Evolutionary conservation across 1,140 invertebrate species (phyloP), one percentile per base, ranked within the genome.

Genomic region (Zaprionus tsacasi): DNA sequence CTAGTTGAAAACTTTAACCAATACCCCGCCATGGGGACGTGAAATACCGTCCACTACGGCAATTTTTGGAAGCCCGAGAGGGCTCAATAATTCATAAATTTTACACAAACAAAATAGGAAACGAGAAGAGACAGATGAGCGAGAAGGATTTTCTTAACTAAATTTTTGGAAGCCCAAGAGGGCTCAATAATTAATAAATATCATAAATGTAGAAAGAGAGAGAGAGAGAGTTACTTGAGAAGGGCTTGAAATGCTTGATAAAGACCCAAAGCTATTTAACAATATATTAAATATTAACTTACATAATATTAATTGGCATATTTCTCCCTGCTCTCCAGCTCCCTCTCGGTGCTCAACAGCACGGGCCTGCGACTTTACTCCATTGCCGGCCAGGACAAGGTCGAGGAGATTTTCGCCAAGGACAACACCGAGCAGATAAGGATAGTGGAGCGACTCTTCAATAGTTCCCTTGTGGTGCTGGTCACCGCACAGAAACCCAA

Each of bases 21-120:
- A 98, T 98, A 97, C 96, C 96, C 96, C 96, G 96, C 96, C 96
- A 94, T 94, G 96, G 95, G 96, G 95, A 95, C 96, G 96, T 97
- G 96, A 96, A 97, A 97, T 95, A 97, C 95, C 96, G 96, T 95
- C 95, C 96, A 94, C 96, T 96, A 96, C 94, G 96, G 96, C 96
- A 97, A 97, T 97, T 97, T 96, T 96, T 87, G 95, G 85, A 94
- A 93, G 94, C 94, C 94, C 93, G 93, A 92, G 88, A 93, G 93
- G 93, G 93, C 89, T 90, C 70, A n/a, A n/a, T n/a, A n/a, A n/a
- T n/a, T n/a, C n/a, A n/a, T n/a, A n/a, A n/a, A n/a, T n/a, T n/a
- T n/a, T n/a, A n/a, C n/a, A n/a, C n/a, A n/a, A n/a, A n/a, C n/a
- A n/a, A n/a, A n/a, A n/a, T n/a, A n/a, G n/a, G n/a, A n/a, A n/a